Evolutionary conservation across 1,140 invertebrate genomes (phyloP).

Genomic region (Drosophila nannoptera): DNA sequence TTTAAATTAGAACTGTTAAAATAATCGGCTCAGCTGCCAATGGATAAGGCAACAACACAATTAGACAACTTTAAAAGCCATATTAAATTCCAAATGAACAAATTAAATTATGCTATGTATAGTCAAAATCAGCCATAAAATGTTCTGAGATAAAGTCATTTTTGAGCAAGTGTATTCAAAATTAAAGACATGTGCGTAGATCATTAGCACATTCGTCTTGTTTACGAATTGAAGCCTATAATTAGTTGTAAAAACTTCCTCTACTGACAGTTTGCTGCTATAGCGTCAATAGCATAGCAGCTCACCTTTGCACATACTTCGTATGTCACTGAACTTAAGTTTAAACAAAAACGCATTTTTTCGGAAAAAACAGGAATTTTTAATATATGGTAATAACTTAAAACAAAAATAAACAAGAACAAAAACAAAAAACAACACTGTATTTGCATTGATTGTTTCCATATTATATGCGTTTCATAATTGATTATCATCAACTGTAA

Average conservation of each 20-base stretch:
- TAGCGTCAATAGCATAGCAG: slow-evolving; percentile 21
- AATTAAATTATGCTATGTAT: slow-evolving; percentile 22
- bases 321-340: slow-evolving; percentile 38
- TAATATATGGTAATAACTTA: slow-evolving; percentile 50
- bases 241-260: slow-evolving; percentile 43
- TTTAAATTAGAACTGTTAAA: slow-evolving; percentile 71
- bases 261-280: slow-evolving; percentile 3
- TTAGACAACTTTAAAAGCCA: not conserved
- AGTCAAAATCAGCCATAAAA: not conserved
- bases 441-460: slow-evolving; percentile 23
- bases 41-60: slow-evolving; percentile 21
- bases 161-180: slow-evolving; percentile 4
- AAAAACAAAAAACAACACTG: slow-evolving; percentile 11
- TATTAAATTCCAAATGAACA: slow-evolving; percentile 12
- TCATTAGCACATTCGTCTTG: slow-evolving; percentile 26
- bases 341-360: slow-evolving; percentile 21
- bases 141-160: slow-evolving; percentile 3
- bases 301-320: slow-evolving; percentile 24
- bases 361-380: slow-evolving; percentile 39
- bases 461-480: slow-evolving; percentile 9
- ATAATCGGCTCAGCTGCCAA: slow-evolving; percentile 29
- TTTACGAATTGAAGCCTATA: slow-evolving; percentile 26
- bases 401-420: slow-evolving; percentile 30
- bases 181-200: not conserved
- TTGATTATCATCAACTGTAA: slow-evolving; percentile 4